Base-by-base conservation (phyloP, 2,888 invertebrate genomes). In the Timema podura region DNA sequence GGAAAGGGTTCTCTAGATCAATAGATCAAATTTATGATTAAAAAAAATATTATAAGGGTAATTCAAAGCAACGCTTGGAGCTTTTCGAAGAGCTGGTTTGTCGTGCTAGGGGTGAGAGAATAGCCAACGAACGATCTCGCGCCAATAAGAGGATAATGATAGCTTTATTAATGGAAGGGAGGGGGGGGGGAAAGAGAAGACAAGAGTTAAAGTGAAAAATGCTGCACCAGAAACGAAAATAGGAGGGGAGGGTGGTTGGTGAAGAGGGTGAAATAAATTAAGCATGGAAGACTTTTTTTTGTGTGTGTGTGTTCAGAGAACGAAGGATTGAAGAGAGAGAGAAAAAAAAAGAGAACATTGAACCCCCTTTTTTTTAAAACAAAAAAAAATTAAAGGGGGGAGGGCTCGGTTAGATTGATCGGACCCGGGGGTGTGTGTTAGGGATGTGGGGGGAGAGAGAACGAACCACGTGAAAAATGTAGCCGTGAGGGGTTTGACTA, bases 401-500 rank as follows among this genome's bases (percentile, higher is more conserved):
- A 30, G 61, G 13, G 45, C 30, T 15, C 5, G 30, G 61, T 30
- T 61, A 61, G 61, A 61, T 61, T 61, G 61, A 61, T 61, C 61
- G 45, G 61, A 16, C 61, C 54, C 46, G 49, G 49, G 47, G 49
- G 57, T 65, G 59, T 57, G 68, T 16, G 16, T 7, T 11, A 16
- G 59, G 15, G 59, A 11, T 59, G 59, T 16, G 57, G 46, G 30
- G 30, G 46, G 48, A 15, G 67, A 15, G 68, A 46, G 64, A 10
- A 45, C 48, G 47, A 54, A 65, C 46, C 69, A 65, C 65, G 69
- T 69, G 46, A 69, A 69, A 69, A 69, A 69, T 66, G 65, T 57
- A 65, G 69, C 69, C 66, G n/a, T 45, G 61, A 49, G 51, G 54
- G 54, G 54, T 13, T 13, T 54, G 51, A n/a, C n/a, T 1, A n/a